These are phyloP conservation scores for Hirtodrosophila cameraria DNA, from an alignment of 2,888 invertebrate species.

Conservation along the genomic window DNA sequence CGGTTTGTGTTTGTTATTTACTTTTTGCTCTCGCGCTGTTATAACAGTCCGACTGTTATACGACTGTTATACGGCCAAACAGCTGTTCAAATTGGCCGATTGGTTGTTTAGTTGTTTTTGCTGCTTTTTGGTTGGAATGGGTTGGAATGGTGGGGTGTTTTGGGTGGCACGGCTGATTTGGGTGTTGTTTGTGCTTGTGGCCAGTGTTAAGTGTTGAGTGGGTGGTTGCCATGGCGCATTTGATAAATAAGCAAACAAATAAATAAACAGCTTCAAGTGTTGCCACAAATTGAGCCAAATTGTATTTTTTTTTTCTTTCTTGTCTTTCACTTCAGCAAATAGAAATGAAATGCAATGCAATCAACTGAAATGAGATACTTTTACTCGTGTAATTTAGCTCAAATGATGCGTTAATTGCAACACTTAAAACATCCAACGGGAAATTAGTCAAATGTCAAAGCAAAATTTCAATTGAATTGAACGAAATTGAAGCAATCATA, in stretches of 20 bases:
- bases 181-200: slow-evolving; percentile 2
- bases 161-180: too few species aligned
- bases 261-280: slow-evolving; percentile 71
- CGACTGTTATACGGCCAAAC: slow-evolving; percentile 53
- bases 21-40: slow-evolving; percentile 50
- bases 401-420: slow-evolving; percentile 46
- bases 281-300: slow-evolving; percentile 70
- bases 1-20: slow-evolving; percentile 66
- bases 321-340: slow-evolving; percentile 35
- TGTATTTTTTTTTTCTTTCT: too few species aligned
- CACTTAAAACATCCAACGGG: slow-evolving; percentile 36
- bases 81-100: slow-evolving; percentile 55
- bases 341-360: slow-evolving; percentile 36
- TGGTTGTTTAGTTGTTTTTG: slow-evolving; percentile 9
- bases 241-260: slow-evolving; percentile 71
- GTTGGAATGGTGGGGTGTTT: too few species aligned
- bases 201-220: slow-evolving; percentile 16
- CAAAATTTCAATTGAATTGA: slow-evolving; percentile 4
- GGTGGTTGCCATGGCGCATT: slow-evolving; percentile 70
- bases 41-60: slow-evolving; percentile 48
- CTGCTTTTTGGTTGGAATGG: slow-evolving; percentile 23
- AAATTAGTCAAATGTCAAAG: slow-evolving; percentile 24
- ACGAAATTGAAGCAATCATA: too few species aligned
- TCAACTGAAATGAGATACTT: slow-evolving; percentile 42
- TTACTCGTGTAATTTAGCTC: too few species aligned